These are phyloP conservation scores for Sphenopsis melanotis DNA, from an alignment of 2,797 vertebrate species.

Conservation along the genomic window DNA sequence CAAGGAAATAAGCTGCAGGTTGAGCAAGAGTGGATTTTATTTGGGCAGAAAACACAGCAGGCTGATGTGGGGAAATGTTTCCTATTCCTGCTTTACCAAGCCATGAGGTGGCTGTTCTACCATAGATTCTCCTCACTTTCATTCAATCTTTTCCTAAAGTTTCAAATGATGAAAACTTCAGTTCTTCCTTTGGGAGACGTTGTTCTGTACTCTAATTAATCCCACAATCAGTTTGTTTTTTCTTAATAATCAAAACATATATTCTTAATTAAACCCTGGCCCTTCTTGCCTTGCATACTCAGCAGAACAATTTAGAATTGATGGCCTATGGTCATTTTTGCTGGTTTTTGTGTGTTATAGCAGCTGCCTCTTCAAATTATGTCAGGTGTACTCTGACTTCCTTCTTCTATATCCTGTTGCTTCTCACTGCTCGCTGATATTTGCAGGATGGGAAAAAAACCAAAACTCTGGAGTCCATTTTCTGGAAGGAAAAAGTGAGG, in stretches of 20 bases:
- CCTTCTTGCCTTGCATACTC: neutral
- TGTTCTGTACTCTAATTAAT: neutral
- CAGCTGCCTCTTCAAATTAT: neutral
- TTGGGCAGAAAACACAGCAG: neutral
- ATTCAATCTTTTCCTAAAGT: neutral
- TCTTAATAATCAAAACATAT: neutral
- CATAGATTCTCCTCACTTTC: neutral
- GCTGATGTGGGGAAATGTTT: neutral
- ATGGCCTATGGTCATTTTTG: neutral
- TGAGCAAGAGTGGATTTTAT: neutral
- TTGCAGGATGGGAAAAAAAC: neutral
- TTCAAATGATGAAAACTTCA: neutral
- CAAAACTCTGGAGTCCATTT: neutral
- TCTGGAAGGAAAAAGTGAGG: neutral
- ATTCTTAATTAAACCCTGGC: neutral
- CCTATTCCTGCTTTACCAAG: neutral
- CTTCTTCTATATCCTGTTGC: neutral
- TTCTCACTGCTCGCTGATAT: neutral
- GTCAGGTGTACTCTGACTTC: neutral
- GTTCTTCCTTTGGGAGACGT: neutral
- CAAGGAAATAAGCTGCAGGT: neutral
- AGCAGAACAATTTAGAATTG: neutral
- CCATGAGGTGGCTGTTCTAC: neutral
- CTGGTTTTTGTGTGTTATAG: neutral
- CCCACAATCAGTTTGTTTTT: neutral